Percentiles rank a stretch among this genome's conserved stretches.
Conservation (phyloP, 2,797 vertebrate genomes). For the Eurystomus glaucurus region DNA sequence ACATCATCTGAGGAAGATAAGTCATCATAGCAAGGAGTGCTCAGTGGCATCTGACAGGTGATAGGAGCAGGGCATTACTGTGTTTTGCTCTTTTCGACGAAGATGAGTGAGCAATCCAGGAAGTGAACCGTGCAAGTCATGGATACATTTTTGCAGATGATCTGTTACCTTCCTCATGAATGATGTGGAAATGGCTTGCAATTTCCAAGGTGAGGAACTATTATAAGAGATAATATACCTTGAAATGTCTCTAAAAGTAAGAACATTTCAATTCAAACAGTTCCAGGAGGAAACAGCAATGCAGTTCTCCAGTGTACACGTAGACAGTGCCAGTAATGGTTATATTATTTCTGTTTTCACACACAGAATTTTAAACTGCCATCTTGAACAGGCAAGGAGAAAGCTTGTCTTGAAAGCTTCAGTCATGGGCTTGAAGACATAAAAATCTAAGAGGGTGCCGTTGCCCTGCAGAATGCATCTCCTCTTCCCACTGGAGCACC, state of each 20-base stretch:
- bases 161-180: background rate
- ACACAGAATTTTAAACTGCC: background rate
- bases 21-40: background rate
- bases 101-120: background rate
- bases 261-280: background rate
- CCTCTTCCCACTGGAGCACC: background rate
- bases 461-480: background rate
- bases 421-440: background rate
- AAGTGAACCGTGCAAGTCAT: background rate
- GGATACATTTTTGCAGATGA: background rate
- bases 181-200: background rate
- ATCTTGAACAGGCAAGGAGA: background rate
- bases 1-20: background rate
- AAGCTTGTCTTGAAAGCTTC: background rate
- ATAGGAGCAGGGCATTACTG: background rate
- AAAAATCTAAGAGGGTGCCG: background rate
- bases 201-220: background rate
- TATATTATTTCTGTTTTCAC: background rate
- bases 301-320: background rate
- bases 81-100: background rate
- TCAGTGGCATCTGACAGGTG: background rate
- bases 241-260: background rate
- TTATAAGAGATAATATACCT: background rate
- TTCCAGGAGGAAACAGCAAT: background rate
- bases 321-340: background rate